Evolutionary conservation across 2,113 vertebrate genomes (phyloP).

Genomic region (Zosterops pallidus): DNA sequence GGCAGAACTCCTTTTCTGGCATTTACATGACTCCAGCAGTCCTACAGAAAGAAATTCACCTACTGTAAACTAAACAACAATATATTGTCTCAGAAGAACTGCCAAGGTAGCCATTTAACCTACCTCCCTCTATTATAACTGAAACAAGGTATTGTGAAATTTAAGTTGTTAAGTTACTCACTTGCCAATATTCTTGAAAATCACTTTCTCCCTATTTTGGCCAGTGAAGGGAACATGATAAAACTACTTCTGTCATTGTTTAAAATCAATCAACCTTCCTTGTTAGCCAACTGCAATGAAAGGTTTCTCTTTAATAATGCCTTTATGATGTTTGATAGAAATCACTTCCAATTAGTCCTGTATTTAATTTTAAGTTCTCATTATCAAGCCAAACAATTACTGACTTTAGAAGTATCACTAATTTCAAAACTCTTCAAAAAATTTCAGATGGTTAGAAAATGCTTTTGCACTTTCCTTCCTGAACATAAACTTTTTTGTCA

Average conservation of each 20-base stretch:
- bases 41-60: conserved; percentile 70
- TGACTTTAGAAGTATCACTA: background rate
- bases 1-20: conserved; percentile 90
- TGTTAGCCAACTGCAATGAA: background rate
- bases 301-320: background rate
- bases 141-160: background rate
- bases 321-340: background rate
- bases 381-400: background rate
- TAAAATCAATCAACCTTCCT: background rate
- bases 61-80: background rate
- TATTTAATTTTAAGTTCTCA: background rate
- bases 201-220: background rate
- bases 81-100: background rate
- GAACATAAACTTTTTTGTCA: background rate
- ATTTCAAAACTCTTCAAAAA: background rate
- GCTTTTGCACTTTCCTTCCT: background rate
- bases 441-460: background rate
- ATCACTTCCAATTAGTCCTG: background rate
- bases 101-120: background rate
- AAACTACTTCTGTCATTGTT: background rate
- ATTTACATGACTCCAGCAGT: conserved; percentile 93
- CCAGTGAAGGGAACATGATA: background rate
- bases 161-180: background rate
- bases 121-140: background rate
- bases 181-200: background rate